Evolutionary conservation across 2,797 vertebrate species (phyloP), one percentile per base, ranked within the genome.

Genomic region (Gobio occitaniae): DNA sequence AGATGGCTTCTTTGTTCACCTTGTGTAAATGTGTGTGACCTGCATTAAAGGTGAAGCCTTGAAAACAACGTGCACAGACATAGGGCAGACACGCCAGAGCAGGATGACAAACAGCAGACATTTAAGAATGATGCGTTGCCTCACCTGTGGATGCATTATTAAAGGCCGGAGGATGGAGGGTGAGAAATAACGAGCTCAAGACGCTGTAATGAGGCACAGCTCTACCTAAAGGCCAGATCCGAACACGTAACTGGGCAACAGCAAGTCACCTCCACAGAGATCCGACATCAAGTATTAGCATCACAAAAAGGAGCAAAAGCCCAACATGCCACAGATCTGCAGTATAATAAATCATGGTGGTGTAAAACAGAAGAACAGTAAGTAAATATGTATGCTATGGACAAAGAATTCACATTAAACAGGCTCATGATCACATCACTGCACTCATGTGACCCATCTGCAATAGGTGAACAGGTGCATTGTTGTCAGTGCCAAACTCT

Each of bases 81-180:
- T 16, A 66, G n/a, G 21, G 32, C 65, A 44, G 80, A 80, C 76
- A 21, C 15, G 25, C 61, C 61, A 86, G 83, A 74, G 52, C 78
- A 87, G 80, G 82, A 59, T 88, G 86, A 90, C 82, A 86, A 90
- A 86, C 78, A 80, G 78, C 82, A 87, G 87, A 86, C 84, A 86
- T 87, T 88, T 71, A 72, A 52, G 69, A 82, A 72, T 80, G 82
- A 88, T 86, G 75, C 10, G 13, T 19, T 38, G 9, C 59, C 78
- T 83, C 70, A 82, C 84, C 87, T 82, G 56, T 78, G 74, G 69
- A 86, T 90, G 86, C 86, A 88, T 90, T 88, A 88, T 90, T 86
- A 77, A 89, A 70, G 63, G 41, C 8, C 2, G 19, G 47, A 65
- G 54, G 71, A 48, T 41, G 32, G 75, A 63, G 56, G 77, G 56